phyloP scores from a whole-genome alignment of 2,797 vertebrate species.

The Muscicapa comitata region DNA sequence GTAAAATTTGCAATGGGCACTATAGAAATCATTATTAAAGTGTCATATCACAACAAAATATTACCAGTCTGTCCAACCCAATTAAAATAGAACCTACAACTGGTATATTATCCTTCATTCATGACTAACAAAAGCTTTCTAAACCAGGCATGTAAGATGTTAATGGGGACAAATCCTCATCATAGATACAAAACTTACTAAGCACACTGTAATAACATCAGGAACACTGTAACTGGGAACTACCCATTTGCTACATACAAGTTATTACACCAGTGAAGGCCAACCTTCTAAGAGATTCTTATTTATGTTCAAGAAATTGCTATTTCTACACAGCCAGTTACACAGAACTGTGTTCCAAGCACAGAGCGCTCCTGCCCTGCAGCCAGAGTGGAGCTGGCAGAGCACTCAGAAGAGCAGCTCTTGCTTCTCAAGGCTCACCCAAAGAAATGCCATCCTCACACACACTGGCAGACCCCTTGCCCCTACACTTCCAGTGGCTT shows the following conservation, averaged over 20 bases:
- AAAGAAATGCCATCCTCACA: background rate
- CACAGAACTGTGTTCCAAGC: background rate
- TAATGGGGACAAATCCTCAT: background rate
- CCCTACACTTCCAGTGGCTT: background rate
- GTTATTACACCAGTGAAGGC: background rate
- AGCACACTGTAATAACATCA: background rate
- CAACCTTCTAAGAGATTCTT: background rate
- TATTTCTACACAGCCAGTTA: background rate
- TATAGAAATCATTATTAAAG: background rate
- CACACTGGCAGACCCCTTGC: background rate
- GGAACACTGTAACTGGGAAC: background rate
- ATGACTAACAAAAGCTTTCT: background rate
- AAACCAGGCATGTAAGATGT: background rate
- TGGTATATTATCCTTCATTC: background rate
- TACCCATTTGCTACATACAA: background rate
- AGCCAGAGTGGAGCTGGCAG: background rate
- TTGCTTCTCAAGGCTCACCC: background rate
- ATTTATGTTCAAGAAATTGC: background rate
- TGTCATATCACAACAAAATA: background rate
- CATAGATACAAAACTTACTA: background rate
- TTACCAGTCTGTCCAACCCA: background rate
- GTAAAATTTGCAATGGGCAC: background rate
- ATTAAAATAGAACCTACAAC: background rate
- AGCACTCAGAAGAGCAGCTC: background rate
- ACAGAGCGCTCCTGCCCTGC: background rate